phyloP scores from a whole-genome alignment of 37 sponge, comb jelly and placozoan genomes.

The Halisarca cf. caerulea region DNA sequence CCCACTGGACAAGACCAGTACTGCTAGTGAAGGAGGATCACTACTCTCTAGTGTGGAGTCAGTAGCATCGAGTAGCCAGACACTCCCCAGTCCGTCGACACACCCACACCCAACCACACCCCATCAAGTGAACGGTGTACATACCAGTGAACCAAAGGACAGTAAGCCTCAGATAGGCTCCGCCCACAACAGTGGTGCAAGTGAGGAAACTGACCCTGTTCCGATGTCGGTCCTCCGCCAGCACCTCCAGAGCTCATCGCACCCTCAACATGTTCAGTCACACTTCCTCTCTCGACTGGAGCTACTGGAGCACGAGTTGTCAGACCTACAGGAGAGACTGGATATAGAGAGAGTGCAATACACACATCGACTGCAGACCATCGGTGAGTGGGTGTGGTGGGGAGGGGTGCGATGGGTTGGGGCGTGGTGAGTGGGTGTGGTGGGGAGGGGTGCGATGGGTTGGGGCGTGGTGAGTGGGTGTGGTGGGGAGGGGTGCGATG shows the following conservation, averaged over 20 bases:
- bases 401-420: no score
- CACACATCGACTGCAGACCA: background rate
- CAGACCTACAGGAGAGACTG: background rate
- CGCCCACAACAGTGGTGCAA: background rate
- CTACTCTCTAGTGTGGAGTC: background rate
- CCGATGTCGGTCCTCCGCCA: conserved; percentile 16
- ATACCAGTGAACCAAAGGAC: background rate
- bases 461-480: no score
- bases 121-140: background rate
- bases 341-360: conserved; percentile 4
- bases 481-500: no score
- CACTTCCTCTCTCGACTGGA: conserved; percentile 20
- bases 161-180: background rate
- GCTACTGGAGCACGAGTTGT: conserved; percentile 4
- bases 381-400: background rate
- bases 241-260: conserved; percentile 20
- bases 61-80: background rate
- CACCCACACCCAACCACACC: conserved; percentile 19
- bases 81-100: background rate
- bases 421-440: no score
- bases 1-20: background rate
- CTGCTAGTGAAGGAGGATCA: background rate
- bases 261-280: conserved; percentile 19
- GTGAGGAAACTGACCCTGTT: background rate
- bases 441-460: no score